phyloP scores from a whole-genome alignment of 2,797 vertebrate genomes.

The Chaenodraco wilsoni region DNA sequence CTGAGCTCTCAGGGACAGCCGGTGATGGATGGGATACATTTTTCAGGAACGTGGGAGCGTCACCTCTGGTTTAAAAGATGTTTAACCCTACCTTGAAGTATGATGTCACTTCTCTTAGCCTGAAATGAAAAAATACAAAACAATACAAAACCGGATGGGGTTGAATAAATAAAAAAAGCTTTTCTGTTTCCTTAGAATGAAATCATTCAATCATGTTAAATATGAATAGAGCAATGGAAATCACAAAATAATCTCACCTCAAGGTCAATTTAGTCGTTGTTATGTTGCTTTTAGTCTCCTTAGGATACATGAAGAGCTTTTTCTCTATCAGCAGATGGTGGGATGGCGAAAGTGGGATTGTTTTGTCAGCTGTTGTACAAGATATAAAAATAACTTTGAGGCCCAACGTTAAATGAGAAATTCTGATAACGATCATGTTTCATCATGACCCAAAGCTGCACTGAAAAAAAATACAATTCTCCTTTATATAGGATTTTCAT shows the following conservation, averaged over 20 bases:
- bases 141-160: not conserved
- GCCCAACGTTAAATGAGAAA: too few species aligned
- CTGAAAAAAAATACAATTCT: not conserved
- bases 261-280: not conserved
- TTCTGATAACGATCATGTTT: not conserved
- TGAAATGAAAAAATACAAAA: constrained; percentile 2
- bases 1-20: not conserved
- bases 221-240: not conserved
- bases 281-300: not conserved
- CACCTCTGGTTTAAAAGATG: constrained; percentile 31
- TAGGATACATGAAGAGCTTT: not conserved
- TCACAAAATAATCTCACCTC: not conserved
- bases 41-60: constrained; percentile 15
- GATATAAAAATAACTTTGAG: not conserved
- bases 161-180: not conserved
- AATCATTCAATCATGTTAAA: not conserved
- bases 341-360: not conserved
- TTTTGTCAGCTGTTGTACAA: not conserved
- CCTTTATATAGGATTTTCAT: not conserved
- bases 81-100: constrained; percentile 24
- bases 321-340: not conserved
- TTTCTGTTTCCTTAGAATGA: not conserved
- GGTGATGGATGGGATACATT: constrained; percentile 49
- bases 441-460: not conserved
- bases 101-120: constrained; percentile 14